Base-by-base conservation (phyloP, 2,888 invertebrate species). In the Drosophila phalerata region DNA sequence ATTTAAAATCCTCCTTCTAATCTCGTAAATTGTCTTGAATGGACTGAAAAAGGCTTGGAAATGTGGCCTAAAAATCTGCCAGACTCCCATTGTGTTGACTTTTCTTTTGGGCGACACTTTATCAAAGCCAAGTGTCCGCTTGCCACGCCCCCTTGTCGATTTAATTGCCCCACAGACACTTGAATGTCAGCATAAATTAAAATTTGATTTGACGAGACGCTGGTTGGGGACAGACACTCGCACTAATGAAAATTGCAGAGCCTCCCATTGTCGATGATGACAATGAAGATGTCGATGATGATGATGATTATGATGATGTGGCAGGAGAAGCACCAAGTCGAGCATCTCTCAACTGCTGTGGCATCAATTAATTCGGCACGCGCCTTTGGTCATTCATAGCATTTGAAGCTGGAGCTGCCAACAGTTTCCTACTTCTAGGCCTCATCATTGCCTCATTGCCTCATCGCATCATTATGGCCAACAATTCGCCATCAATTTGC, bases 101-200 rank as follows among this genome's bases (percentile, higher is more conserved):
- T 60, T 58, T 22, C 48, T 32, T 57, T 38, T 48, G 47, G 32
- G 15, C 38, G 45, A 53, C 66, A 66, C 53, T 66, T 67, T 55
- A 62, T 62, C 62, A 67, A 43, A 43, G 62, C 37, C 49, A 48
- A 67, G 66, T 61, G 48, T 22, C 48, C 34, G 22, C 38, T 6
- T 32, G 67, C 30, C 56, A 63, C 68, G 73, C 73, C 69, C 56
- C 49, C 52, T 57, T 56, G 74, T 73, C 79, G 67, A 65, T 73
- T 84, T 84, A 84, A 84, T 81, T 84, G 84, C 70, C 75, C 81
- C 70, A 57, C 70, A 77, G 84, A 75, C 81, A 81, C 78, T 78
- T 84, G 75, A 84, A 75, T 84, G 84, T 84, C 81, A 75, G 81
- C 81, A 81, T 81, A 84, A 81, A 81, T 81, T 84, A 81, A 81